These are phyloP conservation scores for Xiphophorus couchianus DNA, from an alignment of 2,113 vertebrate species.

Conservation along the genomic window DNA sequence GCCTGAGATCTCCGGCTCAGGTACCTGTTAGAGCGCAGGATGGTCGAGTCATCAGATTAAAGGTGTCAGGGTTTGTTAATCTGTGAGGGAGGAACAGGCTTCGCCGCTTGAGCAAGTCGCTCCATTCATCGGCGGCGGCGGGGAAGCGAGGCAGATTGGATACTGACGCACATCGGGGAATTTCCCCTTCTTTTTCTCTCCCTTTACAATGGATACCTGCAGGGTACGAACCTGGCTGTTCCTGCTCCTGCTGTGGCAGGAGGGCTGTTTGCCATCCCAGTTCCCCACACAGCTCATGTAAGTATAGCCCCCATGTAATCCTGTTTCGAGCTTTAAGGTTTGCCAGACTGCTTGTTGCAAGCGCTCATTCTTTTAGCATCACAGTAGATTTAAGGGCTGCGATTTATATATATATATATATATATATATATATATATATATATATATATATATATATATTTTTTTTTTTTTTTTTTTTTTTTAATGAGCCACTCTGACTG, in stretches of 20 bases:
- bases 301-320: constrained; percentile 75
- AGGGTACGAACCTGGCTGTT: constrained; percentile 84
- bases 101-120: constrained; percentile 39
- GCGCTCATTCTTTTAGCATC: constrained; percentile 2
- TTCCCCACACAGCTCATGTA: constrained; percentile 91
- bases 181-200: constrained; percentile 31
- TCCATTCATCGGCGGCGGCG: constrained; percentile 35
- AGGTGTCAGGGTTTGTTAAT: constrained; percentile 77
- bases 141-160: constrained; percentile 39
- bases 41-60: constrained; percentile 85
- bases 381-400: background rate
- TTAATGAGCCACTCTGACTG: constrained; percentile 7
- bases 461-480: background rate
- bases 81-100: constrained; percentile 57
- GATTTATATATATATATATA: background rate
- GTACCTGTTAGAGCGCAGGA: constrained; percentile 85
- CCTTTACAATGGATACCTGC: constrained; percentile 88
- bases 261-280: constrained; percentile 82
- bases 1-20: constrained; percentile 50
- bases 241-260: constrained; percentile 83
- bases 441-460: background rate
- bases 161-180: constrained; percentile 63
- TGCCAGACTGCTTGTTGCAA: constrained; percentile 6
- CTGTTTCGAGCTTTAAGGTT: constrained; percentile 5
- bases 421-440: too few species aligned